Conservation (phyloP, 1,140 invertebrate species). For the Lasioglossum albipes region DNA sequence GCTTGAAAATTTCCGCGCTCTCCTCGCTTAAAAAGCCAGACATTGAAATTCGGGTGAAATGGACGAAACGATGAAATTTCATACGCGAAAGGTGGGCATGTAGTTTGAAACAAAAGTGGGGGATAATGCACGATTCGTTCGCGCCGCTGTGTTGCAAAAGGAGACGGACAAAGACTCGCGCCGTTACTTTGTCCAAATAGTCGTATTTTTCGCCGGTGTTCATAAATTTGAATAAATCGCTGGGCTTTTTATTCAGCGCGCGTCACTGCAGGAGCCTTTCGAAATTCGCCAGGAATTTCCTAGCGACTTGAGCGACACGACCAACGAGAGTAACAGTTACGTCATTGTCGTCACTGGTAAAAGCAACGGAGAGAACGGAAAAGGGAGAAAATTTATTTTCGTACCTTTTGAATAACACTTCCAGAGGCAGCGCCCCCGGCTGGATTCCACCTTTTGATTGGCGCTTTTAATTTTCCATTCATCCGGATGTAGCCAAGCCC, state of each 20-base stretch:
- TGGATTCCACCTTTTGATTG: constrained; percentile 63
- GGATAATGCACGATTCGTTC: too few species aligned
- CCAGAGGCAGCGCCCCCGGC: constrained; percentile 42
- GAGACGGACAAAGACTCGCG: too few species aligned
- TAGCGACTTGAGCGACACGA: background rate
- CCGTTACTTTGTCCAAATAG: background rate
- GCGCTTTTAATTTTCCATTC: constrained; percentile 73
- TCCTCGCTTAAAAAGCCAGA: too few species aligned
- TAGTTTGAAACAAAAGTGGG: too few species aligned
- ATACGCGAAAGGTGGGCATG: too few species aligned
- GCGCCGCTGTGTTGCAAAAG: background rate
- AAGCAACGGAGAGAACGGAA: constrained; percentile 16
- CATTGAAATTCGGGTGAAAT: too few species aligned
- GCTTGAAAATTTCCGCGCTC: background rate
- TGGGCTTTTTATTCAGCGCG: background rate
- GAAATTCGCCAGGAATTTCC: constrained; percentile 14
- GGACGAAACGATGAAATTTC: too few species aligned
- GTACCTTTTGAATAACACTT: constrained; percentile 56
- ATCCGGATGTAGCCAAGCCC: constrained; percentile 47
- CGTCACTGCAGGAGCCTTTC: background rate
- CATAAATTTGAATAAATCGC: constrained; percentile 12
- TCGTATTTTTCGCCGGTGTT: background rate
- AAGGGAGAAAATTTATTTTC: constrained; percentile 55
- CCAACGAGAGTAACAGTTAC: constrained; percentile 15
- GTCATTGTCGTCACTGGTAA: constrained; percentile 21